Evolutionary conservation across 2,113 vertebrate genomes (phyloP).

Genomic region (Chroicocephalus ridibundus): DNA sequence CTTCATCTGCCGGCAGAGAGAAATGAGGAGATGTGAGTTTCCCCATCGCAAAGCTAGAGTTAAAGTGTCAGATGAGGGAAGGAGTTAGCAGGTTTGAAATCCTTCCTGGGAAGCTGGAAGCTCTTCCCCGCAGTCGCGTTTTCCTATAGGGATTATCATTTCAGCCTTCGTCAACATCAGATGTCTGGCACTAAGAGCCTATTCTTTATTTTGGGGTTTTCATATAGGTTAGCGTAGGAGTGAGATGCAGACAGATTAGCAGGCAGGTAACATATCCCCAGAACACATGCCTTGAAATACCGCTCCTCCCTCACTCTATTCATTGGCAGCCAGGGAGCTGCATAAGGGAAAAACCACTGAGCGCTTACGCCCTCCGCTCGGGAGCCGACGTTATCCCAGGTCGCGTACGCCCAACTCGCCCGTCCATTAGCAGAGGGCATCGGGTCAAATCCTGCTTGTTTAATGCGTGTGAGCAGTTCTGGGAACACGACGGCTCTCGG

Average conservation of each 20-base stretch:
- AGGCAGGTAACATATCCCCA: constrained; percentile 34
- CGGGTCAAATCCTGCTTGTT: background rate
- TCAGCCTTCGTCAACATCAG: background rate
- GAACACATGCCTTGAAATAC: background rate
- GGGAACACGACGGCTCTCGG: background rate
- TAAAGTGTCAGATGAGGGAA: background rate
- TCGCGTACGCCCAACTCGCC: background rate
- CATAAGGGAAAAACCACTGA: background rate
- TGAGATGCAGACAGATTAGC: constrained; percentile 16
- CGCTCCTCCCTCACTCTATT: constrained; percentile 17
- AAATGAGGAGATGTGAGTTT: background rate
- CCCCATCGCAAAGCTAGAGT: background rate
- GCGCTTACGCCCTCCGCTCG: background rate
- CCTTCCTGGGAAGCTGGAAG: background rate
- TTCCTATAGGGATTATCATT: background rate
- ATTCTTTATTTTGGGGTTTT: constrained; percentile 8
- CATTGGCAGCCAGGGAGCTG: background rate
- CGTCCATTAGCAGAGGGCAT: background rate
- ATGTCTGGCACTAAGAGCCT: constrained; percentile 21
- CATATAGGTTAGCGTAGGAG: constrained; percentile 39
- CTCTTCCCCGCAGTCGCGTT: background rate
- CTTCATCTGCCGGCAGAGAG: background rate
- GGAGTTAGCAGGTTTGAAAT: background rate
- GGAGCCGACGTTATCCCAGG: background rate
- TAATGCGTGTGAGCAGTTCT: background rate